Evolutionary conservation across 2,113 vertebrate species (phyloP).

Genomic region (Pluvialis apricaria): DNA sequence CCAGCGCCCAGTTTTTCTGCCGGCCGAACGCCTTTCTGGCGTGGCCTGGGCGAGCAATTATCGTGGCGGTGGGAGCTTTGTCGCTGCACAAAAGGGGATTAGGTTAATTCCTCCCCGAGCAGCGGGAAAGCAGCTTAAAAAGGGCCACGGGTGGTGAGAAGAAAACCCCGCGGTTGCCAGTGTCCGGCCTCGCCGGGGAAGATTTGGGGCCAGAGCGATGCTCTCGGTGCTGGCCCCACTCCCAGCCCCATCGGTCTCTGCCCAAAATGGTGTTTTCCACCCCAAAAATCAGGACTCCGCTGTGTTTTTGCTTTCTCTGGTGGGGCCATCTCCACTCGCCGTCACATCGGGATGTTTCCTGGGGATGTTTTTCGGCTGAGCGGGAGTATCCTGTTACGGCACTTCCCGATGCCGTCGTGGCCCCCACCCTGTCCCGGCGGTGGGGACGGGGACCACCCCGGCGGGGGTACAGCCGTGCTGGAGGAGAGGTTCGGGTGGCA

Average conservation of each 20-base stretch:
- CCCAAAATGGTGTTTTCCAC: neutral
- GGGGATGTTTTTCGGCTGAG: constrained; percentile 24
- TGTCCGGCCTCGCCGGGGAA: rapidly evolving
- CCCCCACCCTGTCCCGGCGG: neutral
- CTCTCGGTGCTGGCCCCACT: neutral
- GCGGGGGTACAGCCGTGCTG: rapidly evolving
- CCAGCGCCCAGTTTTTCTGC: neutral
- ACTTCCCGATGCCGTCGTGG: neutral
- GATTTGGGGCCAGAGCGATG: neutral
- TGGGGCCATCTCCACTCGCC: neutral
- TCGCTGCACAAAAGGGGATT: constrained; percentile 11
- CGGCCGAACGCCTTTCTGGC: neutral
- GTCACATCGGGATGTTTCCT: neutral
- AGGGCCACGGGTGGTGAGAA: neutral
- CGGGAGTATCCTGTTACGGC: constrained; percentile 17
- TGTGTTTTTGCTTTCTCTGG: neutral
- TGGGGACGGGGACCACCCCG: rapidly evolving
- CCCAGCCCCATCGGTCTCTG: neutral
- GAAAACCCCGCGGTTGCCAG: rapidly evolving
- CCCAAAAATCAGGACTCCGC: neutral
- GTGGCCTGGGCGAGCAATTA: neutral
- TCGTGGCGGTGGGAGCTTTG: neutral
- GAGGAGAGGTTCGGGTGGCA: neutral
- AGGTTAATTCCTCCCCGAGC: constrained; percentile 1
- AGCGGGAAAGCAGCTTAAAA: constrained; percentile 14